Evolutionary conservation across 2,113 vertebrate species (phyloP).

Genomic region (Desmodus rotundus): DNA sequence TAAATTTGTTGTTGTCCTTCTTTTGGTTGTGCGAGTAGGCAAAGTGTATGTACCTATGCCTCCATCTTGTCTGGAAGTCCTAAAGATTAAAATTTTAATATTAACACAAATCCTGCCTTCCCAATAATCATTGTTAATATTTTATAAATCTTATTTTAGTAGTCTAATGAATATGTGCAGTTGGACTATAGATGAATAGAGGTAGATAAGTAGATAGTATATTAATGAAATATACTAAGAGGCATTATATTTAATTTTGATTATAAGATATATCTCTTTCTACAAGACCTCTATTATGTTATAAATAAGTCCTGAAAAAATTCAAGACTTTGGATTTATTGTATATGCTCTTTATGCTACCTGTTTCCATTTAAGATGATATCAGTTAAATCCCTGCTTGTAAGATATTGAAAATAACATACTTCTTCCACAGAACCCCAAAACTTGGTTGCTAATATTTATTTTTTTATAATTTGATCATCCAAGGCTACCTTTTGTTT

Average conservation of each 20-base stretch:
- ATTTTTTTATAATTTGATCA: background rate
- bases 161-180: background rate
- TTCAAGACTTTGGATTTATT: background rate
- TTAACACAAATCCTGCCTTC: background rate
- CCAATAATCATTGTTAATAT: background rate
- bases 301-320: background rate
- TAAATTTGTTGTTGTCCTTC: too few relatives aligned
- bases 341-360: background rate
- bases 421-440: background rate
- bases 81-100: background rate
- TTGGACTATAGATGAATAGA: background rate
- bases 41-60: too few relatives aligned
- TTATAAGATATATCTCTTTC: background rate
- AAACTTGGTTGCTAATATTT: background rate
- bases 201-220: background rate
- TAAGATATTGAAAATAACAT: background rate
- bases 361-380: background rate
- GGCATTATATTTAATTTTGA: background rate
- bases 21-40: too few relatives aligned
- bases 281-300: background rate
- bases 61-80: too few relatives aligned
- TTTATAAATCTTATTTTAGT: background rate
- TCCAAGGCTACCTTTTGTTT: background rate
- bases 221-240: background rate
- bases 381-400: background rate